Percentiles rank a stretch among this genome's conserved stretches.
Conservation (phyloP, 2,888 invertebrate species). For the Pristionchus entomophagus region DNA sequence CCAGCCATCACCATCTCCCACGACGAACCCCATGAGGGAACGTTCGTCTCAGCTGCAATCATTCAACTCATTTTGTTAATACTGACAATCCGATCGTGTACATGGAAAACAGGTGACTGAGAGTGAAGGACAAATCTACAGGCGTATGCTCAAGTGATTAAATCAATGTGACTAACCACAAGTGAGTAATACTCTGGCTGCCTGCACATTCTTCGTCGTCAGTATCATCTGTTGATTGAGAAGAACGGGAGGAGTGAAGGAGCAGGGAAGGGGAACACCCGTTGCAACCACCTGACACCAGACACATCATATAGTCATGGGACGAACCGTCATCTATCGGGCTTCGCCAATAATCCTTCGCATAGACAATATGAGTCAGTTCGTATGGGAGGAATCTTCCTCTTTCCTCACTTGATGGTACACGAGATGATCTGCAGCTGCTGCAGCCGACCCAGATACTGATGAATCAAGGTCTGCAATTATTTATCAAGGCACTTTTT, state of each 20-base stretch:
- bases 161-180: constrained; percentile 81
- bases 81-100: too few species aligned
- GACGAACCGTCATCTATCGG: too few species aligned
- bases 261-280: constrained; percentile 87
- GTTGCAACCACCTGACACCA: constrained; percentile 91
- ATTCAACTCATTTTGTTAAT: too few species aligned
- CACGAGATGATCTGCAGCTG: constrained; percentile 31
- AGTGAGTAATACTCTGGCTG: constrained; percentile 91
- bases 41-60: constrained; percentile 34
- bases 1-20: constrained; percentile 97
- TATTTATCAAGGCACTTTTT: not conserved
- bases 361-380: too few species aligned
- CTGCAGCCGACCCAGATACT: not conserved
- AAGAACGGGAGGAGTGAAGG: constrained; percentile 14
- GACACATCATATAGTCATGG: not conserved
- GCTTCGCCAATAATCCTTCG: too few species aligned
- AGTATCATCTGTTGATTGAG: constrained; percentile 77
- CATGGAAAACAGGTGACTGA: too few species aligned
- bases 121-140: too few species aligned
- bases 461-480: constrained; percentile 14
- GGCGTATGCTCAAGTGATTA: too few species aligned
- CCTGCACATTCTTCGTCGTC: constrained; percentile 96
- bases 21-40: constrained; percentile 80
- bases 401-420: constrained; percentile 34
- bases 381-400: too few species aligned